Evolutionary conservation across 2,113 vertebrate genomes (phyloP).

Genomic region (Setophaga kirtlandii): DNA sequence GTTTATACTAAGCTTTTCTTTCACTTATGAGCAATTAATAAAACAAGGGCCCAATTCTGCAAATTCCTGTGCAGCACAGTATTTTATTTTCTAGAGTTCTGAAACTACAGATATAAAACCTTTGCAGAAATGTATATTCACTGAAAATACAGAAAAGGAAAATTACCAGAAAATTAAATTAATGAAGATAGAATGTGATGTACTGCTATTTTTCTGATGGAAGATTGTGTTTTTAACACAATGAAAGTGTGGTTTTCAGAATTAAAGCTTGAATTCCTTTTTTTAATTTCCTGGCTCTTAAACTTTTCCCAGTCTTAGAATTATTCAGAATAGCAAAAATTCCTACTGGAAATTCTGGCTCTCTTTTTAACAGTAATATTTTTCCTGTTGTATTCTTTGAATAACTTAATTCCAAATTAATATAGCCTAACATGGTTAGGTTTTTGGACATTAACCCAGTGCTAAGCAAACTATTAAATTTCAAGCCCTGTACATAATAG

Average conservation of each 20-base stretch:
- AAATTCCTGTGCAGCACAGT: background rate
- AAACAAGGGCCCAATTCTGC: background rate
- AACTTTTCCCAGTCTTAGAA: background rate
- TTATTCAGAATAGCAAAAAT: constrained; percentile 47
- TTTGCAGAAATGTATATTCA: background rate
- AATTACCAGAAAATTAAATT: background rate
- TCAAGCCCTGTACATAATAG: constrained; percentile 92
- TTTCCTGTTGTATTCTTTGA: constrained; percentile 63
- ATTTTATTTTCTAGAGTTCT: background rate
- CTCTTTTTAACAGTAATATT: constrained; percentile 68
- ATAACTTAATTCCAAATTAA: constrained; percentile 72
- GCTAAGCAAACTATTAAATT: constrained; percentile 86
- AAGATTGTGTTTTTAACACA: background rate
- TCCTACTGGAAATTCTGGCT: constrained; percentile 77
- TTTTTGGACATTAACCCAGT: constrained; percentile 70
- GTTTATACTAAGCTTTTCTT: background rate
- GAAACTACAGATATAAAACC: background rate
- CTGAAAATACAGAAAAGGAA: background rate
- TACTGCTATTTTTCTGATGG: background rate
- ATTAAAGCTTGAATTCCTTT: background rate
- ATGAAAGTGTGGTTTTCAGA: background rate
- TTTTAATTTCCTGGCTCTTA: constrained; percentile 21
- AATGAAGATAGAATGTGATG: background rate
- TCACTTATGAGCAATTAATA: background rate
- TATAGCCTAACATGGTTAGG: constrained; percentile 67